phyloP scores from a whole-genome alignment of 2,797 vertebrate genomes.

The Naso thynnoides region DNA sequence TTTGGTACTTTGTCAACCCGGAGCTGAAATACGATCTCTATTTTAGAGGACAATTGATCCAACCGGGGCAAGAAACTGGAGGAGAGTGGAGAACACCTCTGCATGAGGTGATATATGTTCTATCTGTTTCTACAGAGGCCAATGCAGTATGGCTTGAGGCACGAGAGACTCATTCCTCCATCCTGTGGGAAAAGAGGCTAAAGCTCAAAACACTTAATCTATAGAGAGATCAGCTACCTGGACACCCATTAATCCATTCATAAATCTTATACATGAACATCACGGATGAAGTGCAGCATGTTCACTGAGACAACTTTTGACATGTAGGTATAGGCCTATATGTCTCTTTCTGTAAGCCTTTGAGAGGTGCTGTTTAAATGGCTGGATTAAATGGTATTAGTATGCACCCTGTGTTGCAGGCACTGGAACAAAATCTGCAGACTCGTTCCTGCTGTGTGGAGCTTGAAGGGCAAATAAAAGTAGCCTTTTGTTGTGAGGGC shows the following conservation, averaged over 20 bases:
- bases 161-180: constrained; percentile 36
- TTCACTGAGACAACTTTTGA: constrained; percentile 56
- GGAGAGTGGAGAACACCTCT: constrained; percentile 38
- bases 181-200: constrained; percentile 47
- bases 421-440: constrained; percentile 30
- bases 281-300: constrained; percentile 60
- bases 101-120: constrained; percentile 55
- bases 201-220: constrained; percentile 52
- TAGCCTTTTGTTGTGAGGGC: constrained; percentile 39
- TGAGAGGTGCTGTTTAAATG: constrained; percentile 41
- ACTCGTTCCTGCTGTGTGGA: constrained; percentile 5
- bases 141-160: constrained; percentile 44
- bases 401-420: constrained; percentile 34
- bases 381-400: constrained; percentile 45
- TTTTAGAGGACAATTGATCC: constrained; percentile 65
- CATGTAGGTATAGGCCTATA: constrained; percentile 28
- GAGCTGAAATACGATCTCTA: constrained; percentile 53
- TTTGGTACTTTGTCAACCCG: constrained; percentile 54
- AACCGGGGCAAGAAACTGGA: constrained; percentile 22
- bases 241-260: constrained; percentile 63
- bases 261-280: constrained; percentile 62
- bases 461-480: constrained; percentile 60
- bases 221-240: constrained; percentile 54
- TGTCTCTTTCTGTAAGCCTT: constrained; percentile 35
- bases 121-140: constrained; percentile 32